Percentiles rank a stretch among this genome's conserved stretches.
Conservation (phyloP, 2,797 vertebrate genomes). For the Smutsia gigantea region DNA sequence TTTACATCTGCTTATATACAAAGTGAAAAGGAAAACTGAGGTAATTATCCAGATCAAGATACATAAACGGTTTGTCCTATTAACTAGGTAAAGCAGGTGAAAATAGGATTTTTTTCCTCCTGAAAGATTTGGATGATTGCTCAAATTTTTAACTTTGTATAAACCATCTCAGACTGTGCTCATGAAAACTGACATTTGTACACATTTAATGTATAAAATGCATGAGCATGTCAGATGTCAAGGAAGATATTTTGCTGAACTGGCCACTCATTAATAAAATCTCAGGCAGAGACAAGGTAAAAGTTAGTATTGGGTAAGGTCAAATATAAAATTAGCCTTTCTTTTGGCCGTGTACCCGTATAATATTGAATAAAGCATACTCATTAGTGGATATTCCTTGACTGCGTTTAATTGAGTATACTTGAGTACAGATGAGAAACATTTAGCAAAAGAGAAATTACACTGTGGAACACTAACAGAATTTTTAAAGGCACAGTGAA, state of each 20-base stretch:
- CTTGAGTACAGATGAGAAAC: constrained; percentile 28
- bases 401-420: constrained; percentile 2
- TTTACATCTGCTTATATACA: constrained; percentile 51
- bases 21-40: constrained; percentile 60
- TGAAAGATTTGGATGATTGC: constrained; percentile 29
- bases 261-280: neutral
- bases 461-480: neutral
- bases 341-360: neutral
- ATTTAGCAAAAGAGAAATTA: neutral
- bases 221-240: neutral
- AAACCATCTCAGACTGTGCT: neutral
- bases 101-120: neutral
- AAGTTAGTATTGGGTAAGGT: neutral
- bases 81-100: neutral
- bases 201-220: neutral
- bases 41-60: constrained; percentile 32
- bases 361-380: neutral
- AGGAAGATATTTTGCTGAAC: neutral
- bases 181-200: neutral
- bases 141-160: neutral
- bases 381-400: neutral
- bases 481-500: neutral
- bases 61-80: constrained; percentile 28
- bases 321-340: neutral
- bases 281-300: neutral